Percentiles rank a stretch among this genome's conserved stretches.
These are phyloP conservation scores for Drosophila recens DNA, from an alignment of 2,888 invertebrate species.

Conservation along the genomic window DNA sequence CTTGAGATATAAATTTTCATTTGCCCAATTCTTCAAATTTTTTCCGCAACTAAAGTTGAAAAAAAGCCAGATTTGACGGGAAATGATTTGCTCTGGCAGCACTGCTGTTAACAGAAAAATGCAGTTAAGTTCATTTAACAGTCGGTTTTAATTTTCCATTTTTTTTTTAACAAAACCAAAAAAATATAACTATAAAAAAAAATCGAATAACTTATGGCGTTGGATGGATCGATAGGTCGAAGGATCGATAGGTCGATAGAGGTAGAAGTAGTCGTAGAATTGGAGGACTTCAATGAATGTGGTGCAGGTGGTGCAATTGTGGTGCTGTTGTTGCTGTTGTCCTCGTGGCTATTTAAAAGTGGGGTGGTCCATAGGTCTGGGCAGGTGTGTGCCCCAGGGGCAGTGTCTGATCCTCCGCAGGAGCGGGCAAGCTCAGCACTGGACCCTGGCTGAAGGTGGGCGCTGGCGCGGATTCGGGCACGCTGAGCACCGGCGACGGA, in stretches of 20 bases:
- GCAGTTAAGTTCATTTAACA: conserved; percentile 36
- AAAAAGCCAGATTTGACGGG: too few species aligned
- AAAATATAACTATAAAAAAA: conserved; percentile 63
- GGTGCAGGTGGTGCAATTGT: conserved; percentile 6
- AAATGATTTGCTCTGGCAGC: neutral
- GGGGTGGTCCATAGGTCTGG: conserved; percentile 73
- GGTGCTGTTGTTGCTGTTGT: conserved; percentile 15
- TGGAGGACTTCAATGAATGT: conserved; percentile 48
- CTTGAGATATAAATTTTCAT: too few species aligned
- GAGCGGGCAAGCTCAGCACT: conserved; percentile 41
- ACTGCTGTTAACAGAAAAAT: neutral
- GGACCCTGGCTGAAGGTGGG: conserved; percentile 46
- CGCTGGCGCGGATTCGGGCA: conserved; percentile 55
- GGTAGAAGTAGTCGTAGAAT: conserved; percentile 33
- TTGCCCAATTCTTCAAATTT: too few species aligned
- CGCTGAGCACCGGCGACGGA: conserved; percentile 49
- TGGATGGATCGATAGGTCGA: conserved; percentile 28
- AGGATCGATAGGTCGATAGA: conserved; percentile 34
- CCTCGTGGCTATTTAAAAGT: conserved; percentile 43
- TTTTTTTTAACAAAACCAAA: conserved; percentile 48
- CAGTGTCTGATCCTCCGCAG: conserved; percentile 53
- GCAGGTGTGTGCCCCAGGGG: conserved; percentile 70
- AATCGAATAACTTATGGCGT: conserved; percentile 73
- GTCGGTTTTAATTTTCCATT: conserved; percentile 43
- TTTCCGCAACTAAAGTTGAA: too few species aligned